A percentile compares a stretch with the other conserved stretches of the same genome.
These are phyloP conservation scores for Agrochola litura DNA, from an alignment of 2,888 invertebrate species.

Conservation along the genomic window DNA sequence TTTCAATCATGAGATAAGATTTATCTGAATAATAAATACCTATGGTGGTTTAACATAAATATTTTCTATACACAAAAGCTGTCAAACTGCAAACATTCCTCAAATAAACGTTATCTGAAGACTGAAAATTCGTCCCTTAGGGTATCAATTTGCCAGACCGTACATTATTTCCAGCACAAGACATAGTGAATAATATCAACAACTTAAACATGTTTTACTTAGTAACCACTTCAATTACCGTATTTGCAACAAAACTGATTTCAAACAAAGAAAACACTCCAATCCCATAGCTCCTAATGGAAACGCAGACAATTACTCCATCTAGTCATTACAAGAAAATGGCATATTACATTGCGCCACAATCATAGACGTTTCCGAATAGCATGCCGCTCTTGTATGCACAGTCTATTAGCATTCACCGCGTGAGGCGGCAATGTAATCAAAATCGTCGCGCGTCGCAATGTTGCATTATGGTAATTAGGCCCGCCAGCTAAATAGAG, in stretches of 20 bases:
- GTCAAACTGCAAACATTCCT: no score
- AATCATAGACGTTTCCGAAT: constrained; percentile 73
- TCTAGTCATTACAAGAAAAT: constrained; percentile 59
- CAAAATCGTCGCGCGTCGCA: constrained; percentile 81
- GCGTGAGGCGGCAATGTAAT: constrained; percentile 81
- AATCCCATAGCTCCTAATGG: constrained; percentile 23
- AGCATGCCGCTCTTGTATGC: constrained; percentile 72
- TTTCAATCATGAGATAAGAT: no score
- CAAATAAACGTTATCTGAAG: no score
- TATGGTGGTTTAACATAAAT: no score
- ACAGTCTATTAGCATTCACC: constrained; percentile 79
- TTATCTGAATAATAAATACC: no score
- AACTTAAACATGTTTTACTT: neutral
- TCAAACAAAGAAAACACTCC: constrained; percentile 3
- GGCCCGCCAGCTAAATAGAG: constrained; percentile 76
- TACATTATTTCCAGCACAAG: neutral
- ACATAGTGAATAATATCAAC: neutral
- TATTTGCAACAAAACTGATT: neutral
- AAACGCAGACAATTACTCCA: constrained; percentile 39
- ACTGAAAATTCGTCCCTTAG: no score
- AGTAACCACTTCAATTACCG: neutral
- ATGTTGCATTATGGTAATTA: constrained; percentile 85
- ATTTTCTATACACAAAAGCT: no score
- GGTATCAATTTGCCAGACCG: neutral
- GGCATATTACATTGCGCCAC: constrained; percentile 60